Evolutionary conservation across 2,113 vertebrate species (phyloP).

Genomic region (Brachyistius frenatus): DNA sequence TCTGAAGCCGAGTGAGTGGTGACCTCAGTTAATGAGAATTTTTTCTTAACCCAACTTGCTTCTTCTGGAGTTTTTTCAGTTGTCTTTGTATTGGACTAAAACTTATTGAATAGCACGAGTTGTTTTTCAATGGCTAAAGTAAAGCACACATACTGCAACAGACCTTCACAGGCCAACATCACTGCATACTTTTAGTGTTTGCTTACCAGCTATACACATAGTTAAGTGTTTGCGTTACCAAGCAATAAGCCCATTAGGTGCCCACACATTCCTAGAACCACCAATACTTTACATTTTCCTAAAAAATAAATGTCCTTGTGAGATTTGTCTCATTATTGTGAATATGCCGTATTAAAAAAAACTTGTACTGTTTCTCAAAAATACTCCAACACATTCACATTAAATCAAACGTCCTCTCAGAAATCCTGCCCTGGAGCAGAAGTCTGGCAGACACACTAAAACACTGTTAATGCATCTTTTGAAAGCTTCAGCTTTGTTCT

Average conservation of each 20-base stretch:
- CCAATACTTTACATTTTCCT: slow-evolving; percentile 8
- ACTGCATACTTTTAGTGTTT: slow-evolving; percentile 19
- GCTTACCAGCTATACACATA: slow-evolving; percentile 21
- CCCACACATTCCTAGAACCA: slow-evolving; percentile 27
- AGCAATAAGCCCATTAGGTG: slow-evolving; percentile 15
- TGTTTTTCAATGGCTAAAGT: slow-evolving; percentile 13
- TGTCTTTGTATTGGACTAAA: not conserved
- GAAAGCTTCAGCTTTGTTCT: not conserved
- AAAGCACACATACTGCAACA: slow-evolving; percentile 26
- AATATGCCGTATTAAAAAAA: not conserved
- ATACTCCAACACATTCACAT: not conserved
- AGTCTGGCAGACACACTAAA: slow-evolving; percentile 21
- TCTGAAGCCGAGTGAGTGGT: too few species aligned
- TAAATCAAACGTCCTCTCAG: slow-evolving; percentile 42
- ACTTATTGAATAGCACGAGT: not conserved
- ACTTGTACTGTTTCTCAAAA: not conserved
- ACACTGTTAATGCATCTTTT: slow-evolving; percentile 32
- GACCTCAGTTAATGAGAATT: too few species aligned
- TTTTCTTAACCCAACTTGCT: not conserved
- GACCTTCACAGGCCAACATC: not conserved
- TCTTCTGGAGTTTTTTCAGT: not conserved
- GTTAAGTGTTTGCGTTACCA: slow-evolving; percentile 37
- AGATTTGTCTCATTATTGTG: not conserved
- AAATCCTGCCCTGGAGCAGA: not conserved
- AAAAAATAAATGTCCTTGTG: not conserved